Conservation (phyloP, 64 coral and sea anemone genomes). For the Montipora efflorescens region DNA sequence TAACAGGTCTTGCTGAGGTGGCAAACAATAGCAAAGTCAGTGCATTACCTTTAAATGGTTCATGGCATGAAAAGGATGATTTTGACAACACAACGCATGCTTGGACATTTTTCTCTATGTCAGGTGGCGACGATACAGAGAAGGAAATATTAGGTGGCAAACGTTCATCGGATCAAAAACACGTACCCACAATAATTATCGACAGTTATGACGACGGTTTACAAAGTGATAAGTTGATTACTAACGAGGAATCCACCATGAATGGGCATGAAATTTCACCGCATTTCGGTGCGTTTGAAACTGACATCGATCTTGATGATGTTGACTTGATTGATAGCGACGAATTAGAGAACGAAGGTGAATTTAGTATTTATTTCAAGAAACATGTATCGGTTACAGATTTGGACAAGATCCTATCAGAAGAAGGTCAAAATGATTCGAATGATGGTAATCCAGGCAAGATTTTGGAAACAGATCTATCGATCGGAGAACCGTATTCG, state of each 20-base stretch:
- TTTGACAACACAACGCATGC: constrained; percentile 65
- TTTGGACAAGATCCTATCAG: constrained; percentile 78
- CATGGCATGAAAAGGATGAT: constrained; percentile 28
- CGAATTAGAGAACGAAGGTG: constrained; percentile 65
- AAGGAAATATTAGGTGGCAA: not conserved
- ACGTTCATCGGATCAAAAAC: not conserved
- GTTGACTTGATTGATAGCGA: constrained; percentile 74
- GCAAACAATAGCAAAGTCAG: constrained; percentile 46
- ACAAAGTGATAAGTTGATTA: constrained; percentile 20
- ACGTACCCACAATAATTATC: constrained; percentile 59
- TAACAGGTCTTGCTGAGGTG: not conserved
- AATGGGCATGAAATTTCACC: not conserved
- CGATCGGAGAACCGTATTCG: not conserved
- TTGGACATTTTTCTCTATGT: constrained; percentile 92
- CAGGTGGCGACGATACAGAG: constrained; percentile 13
- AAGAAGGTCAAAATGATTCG: constrained; percentile 8
- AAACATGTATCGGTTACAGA: constrained; percentile 89
- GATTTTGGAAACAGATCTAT: constrained; percentile 15
- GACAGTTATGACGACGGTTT: constrained; percentile 36
- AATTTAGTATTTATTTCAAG: constrained; percentile 87
- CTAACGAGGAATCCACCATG: constrained; percentile 25
- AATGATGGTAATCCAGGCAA: not conserved
- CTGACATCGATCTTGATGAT: constrained; percentile 91
- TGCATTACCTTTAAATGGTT: constrained; percentile 19
- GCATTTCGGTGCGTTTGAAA: constrained; percentile 66